A percentile compares a stretch with the other conserved stretches of the same genome.
phyloP scores from a whole-genome alignment of 2,113 vertebrate genomes.

The Rhinopomastus cyanomelas region DNA sequence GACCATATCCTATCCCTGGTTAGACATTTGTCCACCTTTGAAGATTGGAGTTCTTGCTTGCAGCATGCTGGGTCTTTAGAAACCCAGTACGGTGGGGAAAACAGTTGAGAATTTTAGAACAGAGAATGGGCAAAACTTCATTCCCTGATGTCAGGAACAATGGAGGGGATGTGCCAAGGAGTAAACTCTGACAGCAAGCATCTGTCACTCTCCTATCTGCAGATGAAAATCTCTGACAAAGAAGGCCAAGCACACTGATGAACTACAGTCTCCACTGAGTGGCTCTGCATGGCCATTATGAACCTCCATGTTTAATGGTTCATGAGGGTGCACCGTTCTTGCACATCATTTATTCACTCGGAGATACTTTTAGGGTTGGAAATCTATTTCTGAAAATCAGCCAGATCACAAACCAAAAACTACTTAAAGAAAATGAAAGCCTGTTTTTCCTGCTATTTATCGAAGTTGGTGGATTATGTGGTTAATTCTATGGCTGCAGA shows the following conservation, averaged over 20 bases:
- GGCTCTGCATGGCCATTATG: background rate
- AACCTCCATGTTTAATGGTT: background rate
- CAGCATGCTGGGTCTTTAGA: background rate
- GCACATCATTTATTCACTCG: background rate
- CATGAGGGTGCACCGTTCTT: background rate
- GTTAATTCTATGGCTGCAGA: background rate
- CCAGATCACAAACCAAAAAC: background rate
- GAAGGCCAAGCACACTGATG: background rate
- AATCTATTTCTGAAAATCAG: background rate
- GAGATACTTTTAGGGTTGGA: background rate
- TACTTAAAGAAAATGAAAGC: background rate
- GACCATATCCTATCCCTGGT: background rate
- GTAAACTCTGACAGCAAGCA: slow-evolving; percentile 5
- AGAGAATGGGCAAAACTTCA: background rate
- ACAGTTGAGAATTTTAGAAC: background rate
- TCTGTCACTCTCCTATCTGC: background rate
- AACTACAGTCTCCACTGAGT: background rate
- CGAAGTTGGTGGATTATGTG: background rate
- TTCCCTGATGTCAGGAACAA: background rate
- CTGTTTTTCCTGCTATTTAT: background rate
- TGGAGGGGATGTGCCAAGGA: background rate
- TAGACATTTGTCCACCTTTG: background rate
- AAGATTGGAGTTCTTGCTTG: background rate
- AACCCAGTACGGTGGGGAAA: background rate
- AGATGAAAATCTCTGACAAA: slow-evolving; percentile 16